Evolutionary conservation across 2,113 vertebrate genomes (phyloP).

Genomic region (Marmota flaviventris): DNA sequence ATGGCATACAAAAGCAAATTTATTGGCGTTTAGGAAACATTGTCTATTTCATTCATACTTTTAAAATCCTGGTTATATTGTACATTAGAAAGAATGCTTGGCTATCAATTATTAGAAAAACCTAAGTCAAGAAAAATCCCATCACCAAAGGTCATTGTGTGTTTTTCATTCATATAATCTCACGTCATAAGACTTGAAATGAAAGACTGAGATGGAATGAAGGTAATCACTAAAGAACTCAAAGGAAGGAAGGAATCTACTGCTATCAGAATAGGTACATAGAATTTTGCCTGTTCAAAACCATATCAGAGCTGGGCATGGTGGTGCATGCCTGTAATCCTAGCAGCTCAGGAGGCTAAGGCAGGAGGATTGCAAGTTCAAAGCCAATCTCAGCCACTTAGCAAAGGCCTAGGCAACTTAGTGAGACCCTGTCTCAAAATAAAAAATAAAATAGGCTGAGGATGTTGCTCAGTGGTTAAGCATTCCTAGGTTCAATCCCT

Average conservation of each 20-base stretch:
- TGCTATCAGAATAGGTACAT: not conserved
- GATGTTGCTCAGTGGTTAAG: no score
- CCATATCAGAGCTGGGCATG: not conserved
- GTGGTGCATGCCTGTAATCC: no score
- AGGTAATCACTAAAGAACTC: not conserved
- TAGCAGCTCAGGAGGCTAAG: no score
- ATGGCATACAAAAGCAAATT: not conserved
- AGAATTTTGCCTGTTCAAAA: not conserved
- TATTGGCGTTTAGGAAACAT: not conserved
- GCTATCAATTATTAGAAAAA: constrained; percentile 11
- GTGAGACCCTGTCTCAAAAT: no score
- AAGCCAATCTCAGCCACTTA: no score
- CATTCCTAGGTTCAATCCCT: no score
- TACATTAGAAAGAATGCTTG: not conserved
- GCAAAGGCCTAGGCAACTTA: no score
- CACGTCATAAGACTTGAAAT: not conserved
- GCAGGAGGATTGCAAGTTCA: no score
- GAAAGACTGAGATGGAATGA: constrained; percentile 11
- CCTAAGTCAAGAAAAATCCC: constrained; percentile 30
- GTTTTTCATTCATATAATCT: not conserved
- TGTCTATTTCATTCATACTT: not conserved
- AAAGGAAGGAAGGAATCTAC: not conserved
- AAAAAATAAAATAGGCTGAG: no score
- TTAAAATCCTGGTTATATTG: not conserved
- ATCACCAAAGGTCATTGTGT: not conserved